Percentiles rank a stretch among this genome's conserved stretches.
Conservation (phyloP, 2,113 vertebrate species). For the Vulpes vulpes region DNA sequence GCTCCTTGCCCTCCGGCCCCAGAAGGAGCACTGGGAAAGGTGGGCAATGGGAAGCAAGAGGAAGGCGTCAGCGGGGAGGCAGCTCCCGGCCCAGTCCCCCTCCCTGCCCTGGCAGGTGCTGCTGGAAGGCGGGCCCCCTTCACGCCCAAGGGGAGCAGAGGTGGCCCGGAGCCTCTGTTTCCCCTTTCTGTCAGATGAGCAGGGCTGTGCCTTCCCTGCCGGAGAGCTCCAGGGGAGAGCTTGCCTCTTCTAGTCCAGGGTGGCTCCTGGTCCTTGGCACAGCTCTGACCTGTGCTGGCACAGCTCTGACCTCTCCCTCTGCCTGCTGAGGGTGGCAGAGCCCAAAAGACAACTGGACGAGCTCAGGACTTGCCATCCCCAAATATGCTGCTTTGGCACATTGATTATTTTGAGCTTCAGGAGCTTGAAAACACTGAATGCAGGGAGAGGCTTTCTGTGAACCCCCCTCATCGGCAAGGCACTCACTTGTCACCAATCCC, state of each 20-base stretch:
- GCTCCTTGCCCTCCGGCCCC: neutral
- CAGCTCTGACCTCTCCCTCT: neutral
- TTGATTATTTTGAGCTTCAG: neutral
- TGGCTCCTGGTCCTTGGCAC: neutral
- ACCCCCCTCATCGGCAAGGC: neutral
- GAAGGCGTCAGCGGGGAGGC: neutral
- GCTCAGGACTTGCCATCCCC: neutral
- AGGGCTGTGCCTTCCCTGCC: neutral
- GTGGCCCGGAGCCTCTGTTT: neutral
- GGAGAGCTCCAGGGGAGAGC: neutral
- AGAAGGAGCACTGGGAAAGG: rapidly evolving
- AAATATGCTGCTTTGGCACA: rapidly evolving
- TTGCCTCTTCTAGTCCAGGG: neutral
- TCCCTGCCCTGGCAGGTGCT: neutral
- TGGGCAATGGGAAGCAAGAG: rapidly evolving
- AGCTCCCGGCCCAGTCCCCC: neutral
- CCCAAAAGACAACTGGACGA: neutral
- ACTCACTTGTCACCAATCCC: neutral
- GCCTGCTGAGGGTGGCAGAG: neutral
- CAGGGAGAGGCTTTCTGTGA: neutral
- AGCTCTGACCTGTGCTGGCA: too few relatives aligned
- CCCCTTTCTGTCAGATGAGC: neutral
- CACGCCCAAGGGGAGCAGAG: neutral
- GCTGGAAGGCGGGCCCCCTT: neutral
- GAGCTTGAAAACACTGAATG: neutral